Percentiles rank a stretch among this genome's conserved stretches.
phyloP scores from a whole-genome alignment of 2,888 invertebrate genomes.

The Pandemis heparana region DNA sequence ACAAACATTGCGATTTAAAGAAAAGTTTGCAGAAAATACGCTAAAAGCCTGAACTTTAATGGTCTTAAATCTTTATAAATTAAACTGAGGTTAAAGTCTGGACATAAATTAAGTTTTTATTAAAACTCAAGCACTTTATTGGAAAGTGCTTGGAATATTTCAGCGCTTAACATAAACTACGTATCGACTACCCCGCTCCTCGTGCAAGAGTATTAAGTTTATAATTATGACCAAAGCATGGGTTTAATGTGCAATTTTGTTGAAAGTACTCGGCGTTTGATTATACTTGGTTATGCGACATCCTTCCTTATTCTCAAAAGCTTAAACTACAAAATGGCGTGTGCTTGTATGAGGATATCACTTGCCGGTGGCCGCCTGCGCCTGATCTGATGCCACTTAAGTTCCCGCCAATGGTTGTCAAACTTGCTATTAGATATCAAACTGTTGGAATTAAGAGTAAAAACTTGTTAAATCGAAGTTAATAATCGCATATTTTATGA shows the following conservation, averaged over 20 bases:
- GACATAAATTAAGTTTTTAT: slow-evolving; percentile 2
- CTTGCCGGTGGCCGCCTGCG: slow-evolving; percentile 45
- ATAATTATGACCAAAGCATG: slow-evolving; percentile 50
- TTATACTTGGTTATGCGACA: not conserved
- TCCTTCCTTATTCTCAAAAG: not conserved
- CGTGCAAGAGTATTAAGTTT: slow-evolving; percentile 42
- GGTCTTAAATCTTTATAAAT: not conserved
- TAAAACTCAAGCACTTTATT: slow-evolving; percentile 26
- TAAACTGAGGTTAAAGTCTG: not conserved
- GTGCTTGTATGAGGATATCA: slow-evolving; percentile 42
- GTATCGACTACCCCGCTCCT: slow-evolving; percentile 33
- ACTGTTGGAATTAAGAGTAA: slow-evolving; percentile 6
- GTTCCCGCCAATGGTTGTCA: slow-evolving; percentile 58
- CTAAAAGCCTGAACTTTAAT: not conserved
- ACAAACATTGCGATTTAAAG: not conserved
- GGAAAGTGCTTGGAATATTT: slow-evolving; percentile 35
- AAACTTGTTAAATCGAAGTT: not conserved
- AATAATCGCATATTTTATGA: not conserved
- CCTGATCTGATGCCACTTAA: slow-evolving; percentile 50
- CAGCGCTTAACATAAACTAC: slow-evolving; percentile 44
- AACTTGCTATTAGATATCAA: slow-evolving; percentile 46
- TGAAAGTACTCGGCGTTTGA: slow-evolving; percentile 47
- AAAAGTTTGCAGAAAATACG: not conserved
- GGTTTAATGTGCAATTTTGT: slow-evolving; percentile 55
- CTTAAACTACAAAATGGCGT: slow-evolving; percentile 40